phyloP scores from a whole-genome alignment of 2,888 invertebrate species.

The Aleiodes testaceus region DNA sequence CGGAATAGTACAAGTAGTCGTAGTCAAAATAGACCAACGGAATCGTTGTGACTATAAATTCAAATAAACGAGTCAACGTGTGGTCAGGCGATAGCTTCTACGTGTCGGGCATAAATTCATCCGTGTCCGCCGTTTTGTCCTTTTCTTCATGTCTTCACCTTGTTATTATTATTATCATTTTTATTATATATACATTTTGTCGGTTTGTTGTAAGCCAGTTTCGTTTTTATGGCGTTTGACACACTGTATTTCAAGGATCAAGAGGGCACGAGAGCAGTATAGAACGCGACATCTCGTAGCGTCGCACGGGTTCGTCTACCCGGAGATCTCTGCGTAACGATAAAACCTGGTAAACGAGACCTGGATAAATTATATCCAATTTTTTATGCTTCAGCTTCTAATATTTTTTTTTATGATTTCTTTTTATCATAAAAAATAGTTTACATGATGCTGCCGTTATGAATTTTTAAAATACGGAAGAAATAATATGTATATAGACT shows the following conservation, averaged over 20 bases:
- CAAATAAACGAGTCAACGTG: slow-evolving; percentile 67
- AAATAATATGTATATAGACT: too few relatives aligned
- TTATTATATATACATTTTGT: slow-evolving; percentile 17
- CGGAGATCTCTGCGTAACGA: slow-evolving; percentile 63
- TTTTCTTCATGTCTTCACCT: slow-evolving; percentile 10
- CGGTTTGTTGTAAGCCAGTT: slow-evolving; percentile 54
- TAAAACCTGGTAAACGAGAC: slow-evolving; percentile 59
- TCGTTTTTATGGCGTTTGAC: slow-evolving; percentile 66
- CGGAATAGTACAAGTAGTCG: too few relatives aligned
- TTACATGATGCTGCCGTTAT: too few relatives aligned
- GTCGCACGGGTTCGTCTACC: slow-evolving; percentile 33
- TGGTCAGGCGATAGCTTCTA: slow-evolving; percentile 56
- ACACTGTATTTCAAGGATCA: slow-evolving; percentile 54
- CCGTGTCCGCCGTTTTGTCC: background rate
- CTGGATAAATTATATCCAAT: slow-evolving; percentile 43
- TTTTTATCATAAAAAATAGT: background rate
- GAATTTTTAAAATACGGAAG: too few relatives aligned
- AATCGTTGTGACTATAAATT: slow-evolving; percentile 61
- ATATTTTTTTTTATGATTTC: background rate
- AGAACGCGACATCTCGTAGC: slow-evolving; percentile 12
- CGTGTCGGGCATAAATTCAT: slow-evolving; percentile 65
- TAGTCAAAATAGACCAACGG: too few relatives aligned
- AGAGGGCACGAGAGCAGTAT: slow-evolving; percentile 49
- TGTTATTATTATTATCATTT: slow-evolving; percentile 11
- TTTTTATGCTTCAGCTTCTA: background rate